Evolutionary conservation across 2,113 vertebrate species (phyloP).

Genomic region (Esox niger): DNA sequence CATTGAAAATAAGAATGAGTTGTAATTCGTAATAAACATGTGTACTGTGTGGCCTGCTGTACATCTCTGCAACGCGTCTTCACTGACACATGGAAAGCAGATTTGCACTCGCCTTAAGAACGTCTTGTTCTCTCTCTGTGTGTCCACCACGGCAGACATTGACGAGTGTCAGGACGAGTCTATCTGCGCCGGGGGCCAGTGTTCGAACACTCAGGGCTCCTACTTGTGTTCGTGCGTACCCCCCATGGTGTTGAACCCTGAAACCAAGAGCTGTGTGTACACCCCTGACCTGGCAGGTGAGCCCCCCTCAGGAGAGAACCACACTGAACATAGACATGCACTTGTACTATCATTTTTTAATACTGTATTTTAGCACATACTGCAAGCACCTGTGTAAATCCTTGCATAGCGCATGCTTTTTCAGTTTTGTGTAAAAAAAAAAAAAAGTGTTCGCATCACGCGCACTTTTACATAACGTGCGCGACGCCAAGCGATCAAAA

Average conservation of each 20-base stretch:
- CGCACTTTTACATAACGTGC: too few relatives aligned
- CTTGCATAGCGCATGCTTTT: too few relatives aligned
- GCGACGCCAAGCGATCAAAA: too few relatives aligned
- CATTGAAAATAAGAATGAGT: not conserved
- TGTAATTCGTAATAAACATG: not conserved
- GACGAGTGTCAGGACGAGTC: constrained; percentile 89
- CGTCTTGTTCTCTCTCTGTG: not conserved
- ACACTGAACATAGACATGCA: too few relatives aligned
- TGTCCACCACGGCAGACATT: constrained; percentile 74
- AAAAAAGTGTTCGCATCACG: too few relatives aligned
- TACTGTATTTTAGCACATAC: too few relatives aligned
- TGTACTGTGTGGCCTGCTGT: not conserved
- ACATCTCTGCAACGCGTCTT: not conserved
- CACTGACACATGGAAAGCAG: not conserved
- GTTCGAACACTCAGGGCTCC: constrained; percentile 89
- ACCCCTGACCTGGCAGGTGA: constrained; percentile 77
- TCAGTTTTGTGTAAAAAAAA: too few relatives aligned
- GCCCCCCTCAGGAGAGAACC: constrained; percentile 28
- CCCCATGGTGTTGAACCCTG: constrained; percentile 81
- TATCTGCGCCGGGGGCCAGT: constrained; percentile 84
- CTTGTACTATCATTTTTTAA: too few relatives aligned
- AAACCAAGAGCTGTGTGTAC: constrained; percentile 75
- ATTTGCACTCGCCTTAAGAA: not conserved
- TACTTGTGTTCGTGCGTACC: constrained; percentile 90
- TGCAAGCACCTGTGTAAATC: too few relatives aligned